Percentiles rank a stretch among this genome's conserved stretches.
phyloP scores from a whole-genome alignment of 2,888 invertebrate species.

The Synanthedon myopaeformis region DNA sequence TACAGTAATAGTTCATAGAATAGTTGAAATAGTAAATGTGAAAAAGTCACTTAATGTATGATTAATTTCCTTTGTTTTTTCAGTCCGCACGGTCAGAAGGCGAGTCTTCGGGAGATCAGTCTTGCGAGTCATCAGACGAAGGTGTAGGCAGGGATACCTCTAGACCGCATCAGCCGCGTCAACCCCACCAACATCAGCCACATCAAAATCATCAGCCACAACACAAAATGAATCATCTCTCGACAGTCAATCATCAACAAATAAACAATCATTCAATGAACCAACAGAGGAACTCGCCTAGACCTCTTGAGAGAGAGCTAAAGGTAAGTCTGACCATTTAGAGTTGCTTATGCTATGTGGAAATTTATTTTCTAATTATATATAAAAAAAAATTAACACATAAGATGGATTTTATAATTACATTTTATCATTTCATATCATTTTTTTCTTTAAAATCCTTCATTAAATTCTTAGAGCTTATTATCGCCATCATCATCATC shows the following conservation, averaged over 20 bases:
- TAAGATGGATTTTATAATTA: no score
- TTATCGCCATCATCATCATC: no score
- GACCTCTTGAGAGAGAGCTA: slow-evolving; percentile 49
- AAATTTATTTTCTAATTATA: neutral
- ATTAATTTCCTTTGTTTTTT: slow-evolving; percentile 7
- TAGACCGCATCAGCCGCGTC: slow-evolving; percentile 16
- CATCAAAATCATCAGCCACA: slow-evolving; percentile 13
- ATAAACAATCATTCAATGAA: slow-evolving; percentile 35
- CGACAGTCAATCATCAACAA: slow-evolving; percentile 22
- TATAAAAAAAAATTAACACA: no score
- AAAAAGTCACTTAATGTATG: no score
- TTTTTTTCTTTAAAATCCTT: no score
- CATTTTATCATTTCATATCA: no score
- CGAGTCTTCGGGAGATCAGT: slow-evolving; percentile 60
- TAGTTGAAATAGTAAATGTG: no score
- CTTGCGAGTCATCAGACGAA: slow-evolving; percentile 62
- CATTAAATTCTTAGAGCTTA: no score
- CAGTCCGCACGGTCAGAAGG: slow-evolving; percentile 63
- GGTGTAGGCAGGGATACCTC: slow-evolving; percentile 58
- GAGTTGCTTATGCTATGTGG: neutral
- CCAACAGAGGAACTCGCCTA: slow-evolving; percentile 48
- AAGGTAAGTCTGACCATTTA: slow-evolving; percentile 27
- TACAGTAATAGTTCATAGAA: no score
- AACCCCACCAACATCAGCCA: slow-evolving; percentile 20
- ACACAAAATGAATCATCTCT: slow-evolving; percentile 37